Evolutionary conservation across 2,113 vertebrate species (phyloP).

Genomic region (Labrus mixtus): DNA sequence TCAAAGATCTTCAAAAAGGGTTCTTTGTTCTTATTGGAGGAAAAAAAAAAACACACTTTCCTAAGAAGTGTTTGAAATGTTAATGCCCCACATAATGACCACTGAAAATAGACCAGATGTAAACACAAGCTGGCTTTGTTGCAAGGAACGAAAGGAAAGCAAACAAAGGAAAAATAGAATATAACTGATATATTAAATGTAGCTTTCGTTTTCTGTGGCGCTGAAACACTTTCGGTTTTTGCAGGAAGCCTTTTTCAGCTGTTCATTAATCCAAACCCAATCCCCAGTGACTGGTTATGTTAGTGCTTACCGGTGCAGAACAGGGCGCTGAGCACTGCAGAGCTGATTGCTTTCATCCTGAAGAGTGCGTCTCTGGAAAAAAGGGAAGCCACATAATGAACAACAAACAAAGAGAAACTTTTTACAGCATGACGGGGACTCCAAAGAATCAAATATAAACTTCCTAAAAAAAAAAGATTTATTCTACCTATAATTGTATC

Average conservation of each 20-base stretch:
- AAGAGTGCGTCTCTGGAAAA: constrained; percentile 36
- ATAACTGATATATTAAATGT: neutral
- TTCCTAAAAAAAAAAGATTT: neutral
- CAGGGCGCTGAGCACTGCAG: constrained; percentile 61
- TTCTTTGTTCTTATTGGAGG: constrained; percentile 37
- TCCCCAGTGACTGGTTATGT: constrained; percentile 61
- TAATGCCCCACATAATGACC: constrained; percentile 36
- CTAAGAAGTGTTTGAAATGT: constrained; percentile 56
- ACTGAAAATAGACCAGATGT: constrained; percentile 25
- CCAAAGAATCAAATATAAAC: neutral
- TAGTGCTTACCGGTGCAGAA: constrained; percentile 77
- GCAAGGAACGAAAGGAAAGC: constrained; percentile 5
- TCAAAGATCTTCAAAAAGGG: constrained; percentile 13
- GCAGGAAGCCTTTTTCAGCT: constrained; percentile 24
- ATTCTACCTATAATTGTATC: neutral
- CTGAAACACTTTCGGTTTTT: constrained; percentile 20
- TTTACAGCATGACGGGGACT: constrained; percentile 17
- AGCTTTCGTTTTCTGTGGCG: neutral
- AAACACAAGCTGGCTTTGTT: constrained; percentile 1
- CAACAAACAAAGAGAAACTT: constrained; percentile 1
- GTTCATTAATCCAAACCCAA: constrained; percentile 15
- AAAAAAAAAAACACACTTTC: neutral
- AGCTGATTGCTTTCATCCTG: constrained; percentile 71
- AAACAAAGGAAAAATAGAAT: neutral
- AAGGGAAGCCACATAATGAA: constrained; percentile 26